These are phyloP conservation scores for Pseudochaenichthys georgianus DNA, from an alignment of 2,797 vertebrate genomes.

Conservation along the genomic window DNA sequence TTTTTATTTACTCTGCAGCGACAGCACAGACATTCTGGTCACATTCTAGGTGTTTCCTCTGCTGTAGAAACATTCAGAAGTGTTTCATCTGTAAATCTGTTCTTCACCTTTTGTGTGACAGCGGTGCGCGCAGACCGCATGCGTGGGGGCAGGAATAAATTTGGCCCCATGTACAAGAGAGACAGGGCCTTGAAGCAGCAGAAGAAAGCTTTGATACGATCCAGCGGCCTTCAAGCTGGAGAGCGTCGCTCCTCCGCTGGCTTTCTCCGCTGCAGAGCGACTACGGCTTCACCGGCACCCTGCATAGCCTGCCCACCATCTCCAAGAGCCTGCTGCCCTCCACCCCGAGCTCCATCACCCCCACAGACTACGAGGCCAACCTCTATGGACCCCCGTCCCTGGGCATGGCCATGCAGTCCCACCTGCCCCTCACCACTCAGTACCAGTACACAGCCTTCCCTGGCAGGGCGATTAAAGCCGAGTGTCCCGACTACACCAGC, in stretches of 20 bases:
- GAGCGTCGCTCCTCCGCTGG: constrained; percentile 81
- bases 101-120: constrained; percentile 71
- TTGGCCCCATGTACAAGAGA: constrained; percentile 99
- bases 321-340: constrained; percentile 89
- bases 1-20: constrained; percentile 28
- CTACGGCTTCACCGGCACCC: constrained; percentile 87
- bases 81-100: constrained; percentile 42
- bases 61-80: background rate
- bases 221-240: constrained; percentile 96
- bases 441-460: constrained; percentile 93
- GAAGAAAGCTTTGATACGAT: constrained; percentile 97
- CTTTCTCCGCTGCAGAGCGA: constrained; percentile 88
- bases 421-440: constrained; percentile 83
- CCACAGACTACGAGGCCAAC: constrained; percentile 90
- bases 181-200: constrained; percentile 98
- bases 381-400: constrained; percentile 89
- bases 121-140: constrained; percentile 98
- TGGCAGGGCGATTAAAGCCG: constrained; percentile 92
- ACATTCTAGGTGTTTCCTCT: background rate
- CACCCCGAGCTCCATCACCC: constrained; percentile 84
- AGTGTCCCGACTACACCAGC: constrained; percentile 94
- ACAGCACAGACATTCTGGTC: background rate
- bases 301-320: constrained; percentile 85
- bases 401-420: constrained; percentile 89
- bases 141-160: constrained; percentile 98